Percentiles rank a stretch among this genome's conserved stretches.
Conservation (phyloP, 2,888 invertebrate species). For the Papilio gigon region DNA sequence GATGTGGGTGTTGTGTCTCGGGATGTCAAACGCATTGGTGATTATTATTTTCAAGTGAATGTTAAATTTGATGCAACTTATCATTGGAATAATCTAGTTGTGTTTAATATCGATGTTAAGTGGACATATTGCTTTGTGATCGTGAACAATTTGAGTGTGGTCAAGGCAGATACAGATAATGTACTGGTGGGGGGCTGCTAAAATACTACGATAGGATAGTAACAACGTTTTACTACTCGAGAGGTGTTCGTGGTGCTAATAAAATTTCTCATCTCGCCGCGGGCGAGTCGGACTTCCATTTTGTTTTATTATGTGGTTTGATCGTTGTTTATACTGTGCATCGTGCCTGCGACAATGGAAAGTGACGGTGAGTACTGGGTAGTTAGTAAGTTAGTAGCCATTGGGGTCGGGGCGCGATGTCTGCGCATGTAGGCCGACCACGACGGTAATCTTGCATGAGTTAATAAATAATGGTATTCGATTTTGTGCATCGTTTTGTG, state of each 20-base stretch:
- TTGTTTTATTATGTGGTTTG: constrained; percentile 80
- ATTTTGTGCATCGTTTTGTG: constrained; percentile 72
- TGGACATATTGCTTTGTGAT: constrained; percentile 68
- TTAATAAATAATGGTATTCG: constrained; percentile 77
- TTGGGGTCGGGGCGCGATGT: constrained; percentile 58
- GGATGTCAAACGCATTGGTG: constrained; percentile 80
- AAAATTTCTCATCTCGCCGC: constrained; percentile 76
- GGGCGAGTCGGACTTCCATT: constrained; percentile 78
- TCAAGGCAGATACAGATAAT: constrained; percentile 75
- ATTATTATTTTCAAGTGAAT: constrained; percentile 80
- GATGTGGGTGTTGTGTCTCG: constrained; percentile 79
- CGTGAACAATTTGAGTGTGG: constrained; percentile 65
- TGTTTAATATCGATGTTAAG: constrained; percentile 60
- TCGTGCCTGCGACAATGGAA: constrained; percentile 75
- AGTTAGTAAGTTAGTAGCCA: constrained; percentile 50
- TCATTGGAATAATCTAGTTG: constrained; percentile 59
- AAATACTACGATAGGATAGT: constrained; percentile 82
- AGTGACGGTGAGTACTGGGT: constrained; percentile 80
- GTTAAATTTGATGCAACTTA: constrained; percentile 71
- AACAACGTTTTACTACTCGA: constrained; percentile 81
- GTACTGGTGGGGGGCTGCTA: constrained; percentile 79
- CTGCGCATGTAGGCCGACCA: constrained; percentile 77
- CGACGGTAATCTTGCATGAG: constrained; percentile 76
- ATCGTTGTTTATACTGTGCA: constrained; percentile 74
- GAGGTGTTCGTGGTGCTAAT: constrained; percentile 66